Evolutionary conservation across 1,140 invertebrate species (phyloP).

Genomic region (Gyrodactylus salaris): DNA sequence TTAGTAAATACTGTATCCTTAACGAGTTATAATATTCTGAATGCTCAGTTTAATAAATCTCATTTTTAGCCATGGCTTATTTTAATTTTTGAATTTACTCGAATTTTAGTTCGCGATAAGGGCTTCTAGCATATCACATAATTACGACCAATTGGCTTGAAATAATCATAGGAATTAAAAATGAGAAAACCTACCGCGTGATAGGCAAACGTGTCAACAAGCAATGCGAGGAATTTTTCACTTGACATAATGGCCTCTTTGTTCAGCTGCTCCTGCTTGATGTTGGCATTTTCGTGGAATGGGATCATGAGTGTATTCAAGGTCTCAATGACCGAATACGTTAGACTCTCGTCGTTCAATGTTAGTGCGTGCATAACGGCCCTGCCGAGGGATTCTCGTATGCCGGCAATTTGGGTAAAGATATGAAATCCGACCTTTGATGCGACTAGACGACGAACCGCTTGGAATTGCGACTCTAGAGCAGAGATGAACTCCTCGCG

Average conservation of each 20-base stretch:
- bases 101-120: no score
- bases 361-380: constrained; percentile 53
- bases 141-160: no score
- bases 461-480: constrained; percentile 50
- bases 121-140: no score
- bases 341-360: constrained; percentile 48
- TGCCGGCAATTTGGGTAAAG: constrained; percentile 54
- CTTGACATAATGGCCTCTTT: constrained; percentile 73
- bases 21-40: no score
- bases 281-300: constrained; percentile 69
- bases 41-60: no score
- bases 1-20: no score
- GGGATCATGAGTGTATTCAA: constrained; percentile 81
- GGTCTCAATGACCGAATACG: constrained; percentile 78
- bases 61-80: neutral
- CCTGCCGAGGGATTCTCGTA: constrained; percentile 62
- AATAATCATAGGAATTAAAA: constrained; percentile 1
- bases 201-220: constrained; percentile 68
- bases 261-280: constrained; percentile 81
- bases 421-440: constrained; percentile 85
- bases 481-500: constrained; percentile 28
- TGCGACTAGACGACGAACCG: constrained; percentile 53
- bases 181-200: constrained; percentile 42
- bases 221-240: constrained; percentile 53
- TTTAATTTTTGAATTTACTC: no score